Evolutionary conservation across 1,140 invertebrate species (phyloP), one percentile per base, ranked within the genome.

Genomic region (Tetramorium simillimum): DNA sequence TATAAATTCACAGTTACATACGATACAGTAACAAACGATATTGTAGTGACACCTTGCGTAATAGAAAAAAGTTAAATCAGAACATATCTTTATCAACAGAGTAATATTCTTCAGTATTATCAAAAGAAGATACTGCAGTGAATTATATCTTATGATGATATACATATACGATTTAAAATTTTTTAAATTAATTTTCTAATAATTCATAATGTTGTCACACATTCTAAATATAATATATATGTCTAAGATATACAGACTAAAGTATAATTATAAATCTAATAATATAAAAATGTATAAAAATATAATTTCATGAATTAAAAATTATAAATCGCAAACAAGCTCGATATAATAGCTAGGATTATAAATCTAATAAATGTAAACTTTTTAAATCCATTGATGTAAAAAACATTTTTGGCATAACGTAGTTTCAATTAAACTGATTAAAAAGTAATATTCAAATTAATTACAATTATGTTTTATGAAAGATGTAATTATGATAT

Each of bases 31-130:
- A 33, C 4, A 46, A n/a, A 73, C 1, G 0, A 28, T 62, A 24
- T 58, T 76, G 75, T 77, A 46, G 56, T 28, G 75, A 77, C 75
- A 77, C 62, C 75, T 77, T 60, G 21, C 14, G 21, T 60, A 7
- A 24, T 73, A 28, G 9, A n/a, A 21, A n/a, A n/a, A 12, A 53
- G 51, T 53, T 46, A 77, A 77, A 9, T 10, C 40, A 77, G 53
- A 43, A 3, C 7, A 18, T 33, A 12, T 28, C 21, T 28, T 77
- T 77, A 77, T 46, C 53, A n/a, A 60, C 46, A 7, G 2, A 58
- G 49, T 33, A 76, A 18, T n/a, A 53, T 6, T 53, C 3, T 40
- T 14, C 18, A 56, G 6, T 75, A n/a, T 76, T 58, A 76, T 58
- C 72, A 24, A 14, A 76, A 58, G 51, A 76, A 58, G 51, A 33